Conservation (phyloP, 2,888 invertebrate genomes). For the Ecdyonurus torrentis region DNA sequence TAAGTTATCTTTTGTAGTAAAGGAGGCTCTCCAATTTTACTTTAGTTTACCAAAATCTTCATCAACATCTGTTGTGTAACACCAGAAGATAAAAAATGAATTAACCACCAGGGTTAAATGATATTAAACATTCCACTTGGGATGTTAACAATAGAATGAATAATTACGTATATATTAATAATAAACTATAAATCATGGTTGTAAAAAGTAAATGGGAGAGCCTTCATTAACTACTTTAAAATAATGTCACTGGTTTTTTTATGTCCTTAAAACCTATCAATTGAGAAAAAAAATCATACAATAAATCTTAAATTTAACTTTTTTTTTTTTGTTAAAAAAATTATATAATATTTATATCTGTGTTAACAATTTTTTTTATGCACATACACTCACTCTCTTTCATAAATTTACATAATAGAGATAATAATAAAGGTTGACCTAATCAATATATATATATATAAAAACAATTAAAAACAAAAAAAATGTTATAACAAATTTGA, state of each 20-base stretch:
- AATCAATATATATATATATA: too few relatives aligned
- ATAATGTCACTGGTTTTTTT: background rate
- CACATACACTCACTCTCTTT: background rate
- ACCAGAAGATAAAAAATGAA: background rate
- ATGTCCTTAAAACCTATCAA: background rate
- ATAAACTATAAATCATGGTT: too few relatives aligned
- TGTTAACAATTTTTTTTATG: background rate
- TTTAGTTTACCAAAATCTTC: background rate
- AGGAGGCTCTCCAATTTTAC: background rate
- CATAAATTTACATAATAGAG: background rate
- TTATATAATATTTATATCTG: background rate
- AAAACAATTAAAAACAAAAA: background rate
- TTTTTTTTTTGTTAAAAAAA: background rate
- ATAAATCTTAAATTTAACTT: background rate
- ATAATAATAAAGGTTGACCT: background rate
- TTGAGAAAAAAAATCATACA: background rate
- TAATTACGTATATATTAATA: too few relatives aligned
- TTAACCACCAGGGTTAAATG: background rate
- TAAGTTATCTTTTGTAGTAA: slow-evolving; percentile 7
- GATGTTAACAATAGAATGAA: background rate
- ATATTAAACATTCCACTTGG: background rate
- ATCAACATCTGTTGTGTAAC: too few relatives aligned
- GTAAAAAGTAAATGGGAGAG: background rate
- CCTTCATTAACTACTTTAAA: background rate
- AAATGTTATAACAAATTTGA: background rate